Evolutionary conservation across 2,113 vertebrate genomes (phyloP), one percentile per base, ranked within the genome.

Genomic region (Proterorhinus semilunaris): DNA sequence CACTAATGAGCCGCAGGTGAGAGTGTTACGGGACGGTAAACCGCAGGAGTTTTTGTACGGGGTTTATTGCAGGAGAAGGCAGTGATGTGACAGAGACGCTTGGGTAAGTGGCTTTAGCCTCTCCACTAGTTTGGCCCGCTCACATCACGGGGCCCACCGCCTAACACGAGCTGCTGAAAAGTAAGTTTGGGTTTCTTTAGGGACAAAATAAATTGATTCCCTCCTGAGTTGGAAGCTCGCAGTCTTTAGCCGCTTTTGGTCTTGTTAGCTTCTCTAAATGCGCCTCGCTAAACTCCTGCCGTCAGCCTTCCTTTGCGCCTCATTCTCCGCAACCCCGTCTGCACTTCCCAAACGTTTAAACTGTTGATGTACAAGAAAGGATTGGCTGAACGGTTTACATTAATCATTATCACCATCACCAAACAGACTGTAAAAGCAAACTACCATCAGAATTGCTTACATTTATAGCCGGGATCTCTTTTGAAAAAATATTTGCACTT

Each of bases 191-290:
- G 12, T 42, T 61, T 54, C 52, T 50, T 27, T 44, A 63, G 66
- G 57, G 11, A 67, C 46, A 62, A 81, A 74, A 73, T 12, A 66
- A 65, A 66, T 72, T 54, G 17, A 42, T 59, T 66, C 15, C 43
- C 54, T 54, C 7, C 53, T 44, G 66, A 66, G 64, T 64, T 51
- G 65, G 69, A 73, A 47, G 69, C 50, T 42, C 42, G 52, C 44
- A 58, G 55, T 69, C 63, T 61, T 27, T 64, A 43, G 13, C 51
- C 42, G 36, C 51, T 49, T 62, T 21, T 13, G 44, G 52, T 65
- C 54, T 63, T 13, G 44, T 55, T 21, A 76, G 59, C 54, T 69
- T 49, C 51, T 45, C 43, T 69, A 70, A 71, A 67, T 59, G 63
- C 13, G 45, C 11, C 54, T 42, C 21, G 49, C 66, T 46, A 44